A percentile compares a stretch with the other conserved stretches of the same genome.
Evolutionary conservation across 2,113 vertebrate genomes (phyloP).

Genomic region (Hippocampus abdominalis): DNA sequence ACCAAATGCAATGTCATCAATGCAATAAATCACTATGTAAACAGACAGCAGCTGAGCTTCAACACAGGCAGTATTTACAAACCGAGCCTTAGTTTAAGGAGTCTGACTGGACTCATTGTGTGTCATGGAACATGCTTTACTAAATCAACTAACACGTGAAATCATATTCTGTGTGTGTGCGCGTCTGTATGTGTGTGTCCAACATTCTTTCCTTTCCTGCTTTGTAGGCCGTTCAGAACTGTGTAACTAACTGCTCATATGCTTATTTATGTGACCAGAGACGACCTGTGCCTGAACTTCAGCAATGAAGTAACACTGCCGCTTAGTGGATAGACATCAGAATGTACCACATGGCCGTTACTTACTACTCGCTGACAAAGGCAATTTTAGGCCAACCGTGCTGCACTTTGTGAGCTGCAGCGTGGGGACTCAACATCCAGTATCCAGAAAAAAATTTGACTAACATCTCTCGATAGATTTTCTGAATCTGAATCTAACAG

Average conservation of each 20-base stretch:
- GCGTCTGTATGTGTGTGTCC: constrained; percentile 20
- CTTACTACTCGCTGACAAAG: neutral
- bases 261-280: constrained; percentile 9
- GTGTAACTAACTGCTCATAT: neutral
- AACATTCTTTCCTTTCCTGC: constrained; percentile 20
- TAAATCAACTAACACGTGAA: constrained; percentile 1
- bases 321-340: constrained; percentile 58
- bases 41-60: constrained; percentile 30
- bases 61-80: constrained; percentile 44
- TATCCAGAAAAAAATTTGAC: neutral
- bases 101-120: constrained; percentile 39
- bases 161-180: constrained; percentile 9
- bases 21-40: constrained; percentile 44
- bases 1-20: constrained; percentile 31
- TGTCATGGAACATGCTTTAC: constrained; percentile 45
- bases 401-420: neutral
- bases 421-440: neutral
- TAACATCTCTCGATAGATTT: neutral
- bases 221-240: constrained; percentile 9
- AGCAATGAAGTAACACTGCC: constrained; percentile 62
- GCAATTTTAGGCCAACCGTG: neutral
- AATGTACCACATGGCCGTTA: constrained; percentile 38
- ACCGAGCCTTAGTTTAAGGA: constrained; percentile 39
- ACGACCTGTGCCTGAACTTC: constrained; percentile 3
- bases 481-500: no score